phyloP scores from a whole-genome alignment of 1,140 invertebrate species.

The Zaprionus camerounensis region DNA sequence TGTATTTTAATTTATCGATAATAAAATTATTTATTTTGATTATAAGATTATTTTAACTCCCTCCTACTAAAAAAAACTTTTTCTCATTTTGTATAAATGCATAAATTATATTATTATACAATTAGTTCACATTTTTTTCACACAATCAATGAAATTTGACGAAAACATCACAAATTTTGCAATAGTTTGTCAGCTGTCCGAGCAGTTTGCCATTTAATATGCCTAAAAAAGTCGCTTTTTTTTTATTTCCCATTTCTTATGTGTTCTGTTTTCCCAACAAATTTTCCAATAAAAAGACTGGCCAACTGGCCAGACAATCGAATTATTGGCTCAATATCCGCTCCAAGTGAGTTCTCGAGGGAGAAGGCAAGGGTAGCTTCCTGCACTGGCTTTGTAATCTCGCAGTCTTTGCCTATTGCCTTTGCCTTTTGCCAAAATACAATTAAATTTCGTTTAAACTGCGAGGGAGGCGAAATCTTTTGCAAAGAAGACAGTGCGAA shows the following conservation, averaged over 20 bases:
- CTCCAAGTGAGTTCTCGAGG: conserved; percentile 18
- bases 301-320: conserved; percentile 63
- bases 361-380: conserved; percentile 43
- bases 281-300: conserved; percentile 55
- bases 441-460: conserved; percentile 77
- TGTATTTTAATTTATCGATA: too few species aligned
- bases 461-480: conserved; percentile 38
- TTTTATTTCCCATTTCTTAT: conserved; percentile 4
- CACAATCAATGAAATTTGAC: neutral
- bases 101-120: neutral
- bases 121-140: neutral
- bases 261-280: neutral
- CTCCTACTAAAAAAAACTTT: neutral
- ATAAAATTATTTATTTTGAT: too few species aligned
- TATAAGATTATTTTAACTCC: too few species aligned
- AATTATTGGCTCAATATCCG: conserved; percentile 81
- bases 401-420: conserved; percentile 23
- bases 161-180: neutral
- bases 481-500: conserved; percentile 35
- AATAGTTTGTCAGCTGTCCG: neutral
- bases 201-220: neutral
- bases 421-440: conserved; percentile 55
- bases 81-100: neutral
- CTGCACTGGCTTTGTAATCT: conserved; percentile 33
- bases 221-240: conserved; percentile 28